Evolutionary conservation across 2,797 vertebrate genomes (phyloP).

Genomic region (Cryptoprocta ferox): DNA sequence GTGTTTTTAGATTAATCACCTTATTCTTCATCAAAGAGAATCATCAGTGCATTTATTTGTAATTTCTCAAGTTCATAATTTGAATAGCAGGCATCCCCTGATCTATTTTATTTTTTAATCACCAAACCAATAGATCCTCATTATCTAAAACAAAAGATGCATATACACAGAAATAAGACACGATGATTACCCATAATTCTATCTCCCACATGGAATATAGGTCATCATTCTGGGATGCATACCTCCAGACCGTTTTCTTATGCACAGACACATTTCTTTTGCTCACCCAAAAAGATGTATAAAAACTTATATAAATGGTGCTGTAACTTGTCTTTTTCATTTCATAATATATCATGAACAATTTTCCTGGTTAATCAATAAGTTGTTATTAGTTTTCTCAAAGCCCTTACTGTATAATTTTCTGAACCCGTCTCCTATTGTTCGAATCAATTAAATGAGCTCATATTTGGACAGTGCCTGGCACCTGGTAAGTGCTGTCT

Average conservation of each 20-base stretch:
- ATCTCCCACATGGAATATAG: background rate
- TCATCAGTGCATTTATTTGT: background rate
- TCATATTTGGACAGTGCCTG: conserved; percentile 27
- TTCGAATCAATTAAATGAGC: conserved; percentile 53
- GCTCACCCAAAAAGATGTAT: background rate
- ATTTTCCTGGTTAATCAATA: conserved; percentile 71
- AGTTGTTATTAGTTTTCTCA: conserved; percentile 54
- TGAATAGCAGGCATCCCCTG: conserved; percentile 8
- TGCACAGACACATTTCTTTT: background rate
- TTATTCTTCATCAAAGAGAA: background rate
- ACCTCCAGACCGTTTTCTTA: background rate
- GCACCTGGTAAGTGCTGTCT: conserved; percentile 20
- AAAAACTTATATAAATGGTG: background rate
- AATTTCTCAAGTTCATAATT: background rate
- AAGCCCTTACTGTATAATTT: conserved; percentile 49
- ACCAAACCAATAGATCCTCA: background rate
- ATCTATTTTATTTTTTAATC: conserved; percentile 36
- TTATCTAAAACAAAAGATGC: background rate
- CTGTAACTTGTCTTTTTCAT: conserved; percentile 19
- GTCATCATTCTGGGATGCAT: background rate
- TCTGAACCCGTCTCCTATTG: conserved; percentile 51
- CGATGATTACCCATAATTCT: background rate
- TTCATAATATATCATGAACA: conserved; percentile 46
- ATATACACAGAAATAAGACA: background rate
- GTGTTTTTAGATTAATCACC: background rate